These are phyloP conservation scores for Scaptomyza parva DNA, from an alignment of 2,888 invertebrate species.

Conservation along the genomic window DNA sequence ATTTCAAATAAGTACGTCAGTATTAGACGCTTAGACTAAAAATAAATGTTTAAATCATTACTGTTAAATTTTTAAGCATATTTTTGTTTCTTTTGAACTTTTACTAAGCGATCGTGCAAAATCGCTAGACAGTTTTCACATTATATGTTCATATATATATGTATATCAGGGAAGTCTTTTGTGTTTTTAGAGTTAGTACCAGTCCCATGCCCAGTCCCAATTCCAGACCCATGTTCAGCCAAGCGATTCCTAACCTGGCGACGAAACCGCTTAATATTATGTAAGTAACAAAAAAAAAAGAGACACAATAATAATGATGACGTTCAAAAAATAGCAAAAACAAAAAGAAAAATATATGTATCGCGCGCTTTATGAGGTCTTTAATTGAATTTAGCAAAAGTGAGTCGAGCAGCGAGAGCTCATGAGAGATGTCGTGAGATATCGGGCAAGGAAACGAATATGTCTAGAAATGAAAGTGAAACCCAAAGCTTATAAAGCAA, in stretches of 20 bases:
- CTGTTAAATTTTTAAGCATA: constrained; percentile 16
- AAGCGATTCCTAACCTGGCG: constrained; percentile 50
- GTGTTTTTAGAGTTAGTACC: constrained; percentile 12
- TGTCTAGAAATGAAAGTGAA: constrained; percentile 50
- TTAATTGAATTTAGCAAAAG: constrained; percentile 63
- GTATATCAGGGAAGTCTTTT: constrained; percentile 56
- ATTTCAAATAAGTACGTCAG: constrained; percentile 20
- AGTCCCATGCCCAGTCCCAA: constrained; percentile 2
- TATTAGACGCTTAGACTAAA: constrained; percentile 41
- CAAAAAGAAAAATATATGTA: constrained; percentile 20
- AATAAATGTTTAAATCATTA: constrained; percentile 34
- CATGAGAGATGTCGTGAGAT: constrained; percentile 34
- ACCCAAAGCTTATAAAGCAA: neutral
- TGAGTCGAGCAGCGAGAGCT: constrained; percentile 41
- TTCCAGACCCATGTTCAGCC: constrained; percentile 44
- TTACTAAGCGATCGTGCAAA: constrained; percentile 17
- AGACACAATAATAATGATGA: constrained; percentile 36
- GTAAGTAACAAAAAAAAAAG: constrained; percentile 47
- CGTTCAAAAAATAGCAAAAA: constrained; percentile 5
- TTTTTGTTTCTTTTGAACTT: neutral
- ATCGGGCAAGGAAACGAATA: constrained; percentile 52
- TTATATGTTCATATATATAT: constrained; percentile 13
- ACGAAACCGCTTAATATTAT: constrained; percentile 41
- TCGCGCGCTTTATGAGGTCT: constrained; percentile 54
- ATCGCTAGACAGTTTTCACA: constrained; percentile 24